A percentile compares a stretch with the other conserved stretches of the same genome.
phyloP scores from a whole-genome alignment of 2,113 vertebrate genomes.

The Solea solea region DNA sequence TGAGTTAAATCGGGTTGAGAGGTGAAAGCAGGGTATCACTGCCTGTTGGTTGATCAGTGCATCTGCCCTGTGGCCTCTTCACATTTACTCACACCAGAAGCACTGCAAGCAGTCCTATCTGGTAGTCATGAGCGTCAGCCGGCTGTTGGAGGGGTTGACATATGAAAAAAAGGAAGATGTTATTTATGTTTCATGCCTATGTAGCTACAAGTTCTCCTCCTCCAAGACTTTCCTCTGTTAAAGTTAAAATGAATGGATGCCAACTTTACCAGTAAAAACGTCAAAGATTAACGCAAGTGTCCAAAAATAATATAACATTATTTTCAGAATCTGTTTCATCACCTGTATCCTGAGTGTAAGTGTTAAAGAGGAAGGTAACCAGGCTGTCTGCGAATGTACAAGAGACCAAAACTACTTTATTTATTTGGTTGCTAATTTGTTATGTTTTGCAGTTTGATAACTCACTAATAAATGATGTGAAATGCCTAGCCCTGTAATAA shows the following conservation, averaged over 20 bases:
- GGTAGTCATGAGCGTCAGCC: conserved; percentile 37
- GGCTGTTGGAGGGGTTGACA: conserved; percentile 19
- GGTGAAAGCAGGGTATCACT: conserved; percentile 49
- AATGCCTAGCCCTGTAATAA: not conserved
- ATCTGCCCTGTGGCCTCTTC: conserved; percentile 58
- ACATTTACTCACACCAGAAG: conserved; percentile 51
- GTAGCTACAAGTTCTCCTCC: not conserved
- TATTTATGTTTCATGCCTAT: not conserved
- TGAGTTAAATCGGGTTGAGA: conserved; percentile 71
- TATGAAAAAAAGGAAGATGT: conserved; percentile 36
- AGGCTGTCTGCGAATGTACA: not conserved
- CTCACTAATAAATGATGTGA: not conserved
- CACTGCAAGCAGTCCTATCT: conserved; percentile 20
- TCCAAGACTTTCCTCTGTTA: not conserved
- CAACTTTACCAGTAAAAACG: not conserved
- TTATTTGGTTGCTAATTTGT: not conserved
- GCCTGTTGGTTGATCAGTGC: conserved; percentile 56
- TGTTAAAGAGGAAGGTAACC: not conserved
- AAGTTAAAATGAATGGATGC: not conserved
- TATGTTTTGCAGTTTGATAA: not conserved
- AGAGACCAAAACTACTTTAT: not conserved
- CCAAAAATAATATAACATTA: not conserved
- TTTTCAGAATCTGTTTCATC: conserved; percentile 4
- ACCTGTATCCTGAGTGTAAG: not conserved
- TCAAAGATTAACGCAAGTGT: not conserved